phyloP scores from a whole-genome alignment of 2,888 invertebrate genomes.

The Scotopteryx bipunctaria region DNA sequence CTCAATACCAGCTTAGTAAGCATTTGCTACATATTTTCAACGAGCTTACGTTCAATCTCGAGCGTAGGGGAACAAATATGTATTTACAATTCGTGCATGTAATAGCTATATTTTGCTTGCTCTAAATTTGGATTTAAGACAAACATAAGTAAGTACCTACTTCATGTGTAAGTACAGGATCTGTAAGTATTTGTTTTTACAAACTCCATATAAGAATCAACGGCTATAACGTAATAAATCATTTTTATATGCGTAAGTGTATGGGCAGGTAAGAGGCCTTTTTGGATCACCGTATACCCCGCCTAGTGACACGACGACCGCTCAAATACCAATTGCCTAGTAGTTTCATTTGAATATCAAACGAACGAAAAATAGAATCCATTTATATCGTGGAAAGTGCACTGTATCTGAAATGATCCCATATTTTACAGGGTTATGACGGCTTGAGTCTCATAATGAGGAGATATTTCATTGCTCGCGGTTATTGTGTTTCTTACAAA shows the following conservation, averaged over 20 bases:
- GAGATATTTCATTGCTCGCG: constrained; percentile 37
- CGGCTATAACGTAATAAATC: too few relatives aligned
- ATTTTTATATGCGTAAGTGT: too few relatives aligned
- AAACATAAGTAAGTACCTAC: neutral
- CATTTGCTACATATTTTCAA: constrained; percentile 16
- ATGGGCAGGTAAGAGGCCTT: too few relatives aligned
- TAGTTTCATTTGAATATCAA: too few relatives aligned
- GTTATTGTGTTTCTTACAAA: constrained; percentile 38
- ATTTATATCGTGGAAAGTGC: constrained; percentile 16
- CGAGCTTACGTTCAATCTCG: constrained; percentile 19
- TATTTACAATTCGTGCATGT: neutral
- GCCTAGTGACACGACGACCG: too few relatives aligned
- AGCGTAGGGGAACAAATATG: neutral
- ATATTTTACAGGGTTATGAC: constrained; percentile 27
- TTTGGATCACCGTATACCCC: too few relatives aligned
- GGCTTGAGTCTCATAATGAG: constrained; percentile 36
- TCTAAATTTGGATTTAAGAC: neutral
- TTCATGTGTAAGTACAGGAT: neutral
- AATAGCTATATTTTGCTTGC: neutral
- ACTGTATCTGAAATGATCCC: constrained; percentile 21
- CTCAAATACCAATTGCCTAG: too few relatives aligned
- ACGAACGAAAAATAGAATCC: neutral
- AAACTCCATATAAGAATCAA: too few relatives aligned
- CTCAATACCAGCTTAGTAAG: constrained; percentile 21
- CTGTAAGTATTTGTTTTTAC: neutral